phyloP scores from a whole-genome alignment of 1,140 invertebrate genomes.

The Drosophila jambulina region DNA sequence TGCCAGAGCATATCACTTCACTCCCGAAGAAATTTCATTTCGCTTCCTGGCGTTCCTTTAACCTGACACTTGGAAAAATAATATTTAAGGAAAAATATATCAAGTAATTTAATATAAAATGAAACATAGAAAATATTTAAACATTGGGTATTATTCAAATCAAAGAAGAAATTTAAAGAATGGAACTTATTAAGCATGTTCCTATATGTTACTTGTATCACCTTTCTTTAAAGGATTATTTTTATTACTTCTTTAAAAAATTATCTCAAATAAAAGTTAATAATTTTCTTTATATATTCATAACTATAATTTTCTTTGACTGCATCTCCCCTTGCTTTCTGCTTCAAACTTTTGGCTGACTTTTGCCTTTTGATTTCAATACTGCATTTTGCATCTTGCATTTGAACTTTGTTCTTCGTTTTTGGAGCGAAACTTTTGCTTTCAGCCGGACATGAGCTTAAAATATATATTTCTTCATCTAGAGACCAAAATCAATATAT shows the following conservation, averaged over 20 bases:
- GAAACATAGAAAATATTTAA: no score
- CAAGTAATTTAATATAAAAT: neutral
- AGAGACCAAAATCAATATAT: slow-evolving; percentile 3
- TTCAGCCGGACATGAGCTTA: slow-evolving; percentile 36
- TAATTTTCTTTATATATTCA: neutral
- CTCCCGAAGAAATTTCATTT: slow-evolving; percentile 54
- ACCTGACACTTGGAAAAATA: slow-evolving; percentile 16
- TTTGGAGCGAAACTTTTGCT: slow-evolving; percentile 38
- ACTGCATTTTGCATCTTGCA: slow-evolving; percentile 30
- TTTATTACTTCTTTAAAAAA: neutral
- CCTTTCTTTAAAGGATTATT: neutral
- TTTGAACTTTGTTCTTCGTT: slow-evolving; percentile 41
- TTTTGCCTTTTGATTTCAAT: slow-evolving; percentile 40
- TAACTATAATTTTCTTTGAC: neutral
- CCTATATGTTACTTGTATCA: no score
- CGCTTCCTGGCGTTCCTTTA: slow-evolving; percentile 25
- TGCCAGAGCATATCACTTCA: slow-evolving; percentile 55
- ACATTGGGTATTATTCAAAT: no score
- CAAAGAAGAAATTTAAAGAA: no score
- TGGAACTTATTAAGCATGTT: no score
- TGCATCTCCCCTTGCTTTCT: neutral
- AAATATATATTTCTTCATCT: slow-evolving; percentile 24
- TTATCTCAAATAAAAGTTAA: neutral
- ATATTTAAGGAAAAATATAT: neutral
- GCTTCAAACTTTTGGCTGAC: slow-evolving; percentile 18